Evolutionary conservation across 2,888 invertebrate genomes (phyloP).

Genomic region (Celastrina argiolus): DNA sequence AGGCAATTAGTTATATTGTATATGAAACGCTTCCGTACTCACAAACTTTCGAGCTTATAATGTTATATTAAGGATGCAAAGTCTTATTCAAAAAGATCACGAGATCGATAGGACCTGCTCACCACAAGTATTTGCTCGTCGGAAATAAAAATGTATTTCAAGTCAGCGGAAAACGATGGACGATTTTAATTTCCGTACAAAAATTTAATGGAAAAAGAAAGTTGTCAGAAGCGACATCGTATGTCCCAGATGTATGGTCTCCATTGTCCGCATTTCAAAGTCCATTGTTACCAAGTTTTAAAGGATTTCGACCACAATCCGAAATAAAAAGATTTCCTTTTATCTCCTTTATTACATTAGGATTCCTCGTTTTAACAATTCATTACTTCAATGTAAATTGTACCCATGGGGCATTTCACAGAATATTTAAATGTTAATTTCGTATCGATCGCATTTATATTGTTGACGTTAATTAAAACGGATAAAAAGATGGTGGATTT

Average conservation of each 20-base stretch:
- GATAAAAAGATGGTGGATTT: neutral
- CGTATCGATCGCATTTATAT: neutral
- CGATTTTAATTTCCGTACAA: constrained; percentile 16
- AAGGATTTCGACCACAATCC: constrained; percentile 1
- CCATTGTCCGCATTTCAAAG: constrained; percentile 11
- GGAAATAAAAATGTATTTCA: constrained; percentile 8
- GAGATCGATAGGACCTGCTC: neutral
- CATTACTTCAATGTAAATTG: neutral
- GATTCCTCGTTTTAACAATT: neutral
- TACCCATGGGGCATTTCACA: neutral
- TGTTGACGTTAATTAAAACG: neutral
- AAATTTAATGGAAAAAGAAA: constrained; percentile 19
- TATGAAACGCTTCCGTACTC: too few relatives aligned
- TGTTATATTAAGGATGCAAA: too few relatives aligned
- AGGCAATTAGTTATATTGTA: too few relatives aligned
- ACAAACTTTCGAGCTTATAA: too few relatives aligned
- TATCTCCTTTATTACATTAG: neutral
- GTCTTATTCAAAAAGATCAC: neutral
- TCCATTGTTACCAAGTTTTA: constrained; percentile 4
- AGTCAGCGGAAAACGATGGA: constrained; percentile 2
- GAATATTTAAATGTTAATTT: neutral
- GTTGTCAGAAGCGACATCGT: constrained; percentile 15
- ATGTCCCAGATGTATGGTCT: constrained; percentile 2
- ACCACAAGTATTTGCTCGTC: neutral
- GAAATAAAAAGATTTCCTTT: neutral